Conservation (phyloP, 2,113 vertebrate species). For the Pitta sordida region DNA sequence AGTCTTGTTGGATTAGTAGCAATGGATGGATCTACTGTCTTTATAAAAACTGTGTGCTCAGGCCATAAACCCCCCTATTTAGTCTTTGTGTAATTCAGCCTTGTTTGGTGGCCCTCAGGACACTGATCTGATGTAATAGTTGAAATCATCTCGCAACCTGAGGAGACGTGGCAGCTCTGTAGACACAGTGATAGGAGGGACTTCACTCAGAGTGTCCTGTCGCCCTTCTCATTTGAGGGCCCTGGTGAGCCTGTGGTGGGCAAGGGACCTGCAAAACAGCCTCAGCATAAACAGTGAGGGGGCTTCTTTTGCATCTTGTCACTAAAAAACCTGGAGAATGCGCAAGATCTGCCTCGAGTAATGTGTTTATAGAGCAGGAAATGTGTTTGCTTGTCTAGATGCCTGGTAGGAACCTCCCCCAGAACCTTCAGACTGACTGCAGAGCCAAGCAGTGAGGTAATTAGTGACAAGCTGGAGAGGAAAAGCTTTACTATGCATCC, state of each 20-base stretch:
- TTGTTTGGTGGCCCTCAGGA: background rate
- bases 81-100: background rate
- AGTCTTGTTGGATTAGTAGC: background rate
- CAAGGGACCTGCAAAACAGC: background rate
- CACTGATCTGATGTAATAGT: background rate
- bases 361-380: background rate
- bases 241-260: background rate
- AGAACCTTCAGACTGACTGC: accelerated
- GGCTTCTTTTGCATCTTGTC: background rate
- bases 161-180: background rate
- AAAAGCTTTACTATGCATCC: background rate
- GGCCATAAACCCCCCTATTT: background rate
- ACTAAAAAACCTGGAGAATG: background rate
- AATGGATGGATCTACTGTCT: background rate
- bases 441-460: background rate
- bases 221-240: background rate
- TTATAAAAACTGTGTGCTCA: background rate
- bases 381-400: background rate
- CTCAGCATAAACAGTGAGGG: background rate
- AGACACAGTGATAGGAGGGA: background rate
- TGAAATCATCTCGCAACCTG: background rate
- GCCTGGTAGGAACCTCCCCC: background rate
- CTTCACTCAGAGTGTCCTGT: accelerated
- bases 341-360: background rate
- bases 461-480: background rate